Conservation (phyloP, 1,140 invertebrate genomes). For the Batillaria attramentaria region DNA sequence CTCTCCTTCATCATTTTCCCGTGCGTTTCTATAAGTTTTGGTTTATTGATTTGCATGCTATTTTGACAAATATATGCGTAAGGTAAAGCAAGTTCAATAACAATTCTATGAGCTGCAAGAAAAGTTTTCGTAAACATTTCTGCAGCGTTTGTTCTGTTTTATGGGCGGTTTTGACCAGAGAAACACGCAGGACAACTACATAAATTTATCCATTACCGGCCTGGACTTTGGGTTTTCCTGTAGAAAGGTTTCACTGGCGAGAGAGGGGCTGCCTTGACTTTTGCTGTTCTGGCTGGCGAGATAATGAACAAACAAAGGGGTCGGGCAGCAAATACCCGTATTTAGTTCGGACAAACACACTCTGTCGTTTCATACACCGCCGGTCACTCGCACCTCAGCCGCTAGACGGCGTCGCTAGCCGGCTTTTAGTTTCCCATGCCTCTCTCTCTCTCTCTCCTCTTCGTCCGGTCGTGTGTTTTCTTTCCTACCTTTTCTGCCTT, state of each 20-base stretch:
- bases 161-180: background rate
- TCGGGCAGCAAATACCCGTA: background rate
- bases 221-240: too few relatives aligned
- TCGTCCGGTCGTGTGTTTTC: background rate
- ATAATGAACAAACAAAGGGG: background rate
- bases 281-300: background rate
- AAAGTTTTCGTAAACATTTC: background rate
- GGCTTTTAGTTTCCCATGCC: background rate
- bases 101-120: too few relatives aligned
- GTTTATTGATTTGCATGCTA: too few relatives aligned
- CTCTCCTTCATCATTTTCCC: too few relatives aligned
- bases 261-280: conserved; percentile 5
- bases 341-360: conserved; percentile 23
- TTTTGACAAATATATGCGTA: too few relatives aligned
- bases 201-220: too few relatives aligned
- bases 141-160: too few relatives aligned
- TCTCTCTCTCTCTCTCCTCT: background rate
- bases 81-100: too few relatives aligned
- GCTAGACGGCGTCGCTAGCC: background rate
- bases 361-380: too few relatives aligned
- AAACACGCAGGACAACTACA: background rate
- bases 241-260: background rate
- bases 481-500: background rate
- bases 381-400: too few relatives aligned
- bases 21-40: too few relatives aligned